Evolutionary conservation across 2,888 invertebrate genomes (phyloP).

Genomic region (Pollenia amentaria): DNA sequence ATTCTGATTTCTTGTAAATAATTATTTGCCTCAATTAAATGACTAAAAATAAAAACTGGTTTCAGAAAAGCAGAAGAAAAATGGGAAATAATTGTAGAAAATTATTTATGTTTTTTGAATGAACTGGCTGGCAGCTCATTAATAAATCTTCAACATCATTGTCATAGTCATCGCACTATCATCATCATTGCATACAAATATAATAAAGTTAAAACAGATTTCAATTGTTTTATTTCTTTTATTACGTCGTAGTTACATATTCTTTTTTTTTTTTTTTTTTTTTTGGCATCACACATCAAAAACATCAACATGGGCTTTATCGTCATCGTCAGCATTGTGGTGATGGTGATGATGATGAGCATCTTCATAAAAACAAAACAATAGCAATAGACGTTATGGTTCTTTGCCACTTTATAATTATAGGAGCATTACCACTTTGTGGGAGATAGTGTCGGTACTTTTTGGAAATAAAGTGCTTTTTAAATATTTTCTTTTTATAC

Average conservation of each 20-base stretch:
- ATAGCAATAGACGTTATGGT: conserved; percentile 14
- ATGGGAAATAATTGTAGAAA: not conserved
- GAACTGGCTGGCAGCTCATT: conserved; percentile 20
- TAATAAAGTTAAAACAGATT: conserved; percentile 15
- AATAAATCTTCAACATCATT: conserved; percentile 46
- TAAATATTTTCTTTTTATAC: no score
- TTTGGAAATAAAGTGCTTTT: not conserved
- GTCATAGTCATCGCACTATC: conserved; percentile 14
- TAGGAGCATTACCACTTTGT: not conserved
- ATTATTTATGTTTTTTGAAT: not conserved
- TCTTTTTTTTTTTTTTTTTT: not conserved
- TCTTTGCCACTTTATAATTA: conserved; percentile 1
- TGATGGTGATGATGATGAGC: not conserved
- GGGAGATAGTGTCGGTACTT: not conserved
- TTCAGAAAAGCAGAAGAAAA: not conserved
- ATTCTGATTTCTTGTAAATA: conserved; percentile 4
- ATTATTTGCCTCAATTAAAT: conserved; percentile 18
- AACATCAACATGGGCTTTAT: conserved; percentile 26
- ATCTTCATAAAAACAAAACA: not conserved
- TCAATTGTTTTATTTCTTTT: conserved; percentile 9
- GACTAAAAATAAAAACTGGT: conserved; percentile 9
- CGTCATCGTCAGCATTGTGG: not conserved
- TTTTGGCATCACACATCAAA: conserved; percentile 22
- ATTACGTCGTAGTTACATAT: not conserved
- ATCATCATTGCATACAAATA: conserved; percentile 8